Conservation (phyloP, 2,797 vertebrate species). For the Lates japonicus region DNA sequence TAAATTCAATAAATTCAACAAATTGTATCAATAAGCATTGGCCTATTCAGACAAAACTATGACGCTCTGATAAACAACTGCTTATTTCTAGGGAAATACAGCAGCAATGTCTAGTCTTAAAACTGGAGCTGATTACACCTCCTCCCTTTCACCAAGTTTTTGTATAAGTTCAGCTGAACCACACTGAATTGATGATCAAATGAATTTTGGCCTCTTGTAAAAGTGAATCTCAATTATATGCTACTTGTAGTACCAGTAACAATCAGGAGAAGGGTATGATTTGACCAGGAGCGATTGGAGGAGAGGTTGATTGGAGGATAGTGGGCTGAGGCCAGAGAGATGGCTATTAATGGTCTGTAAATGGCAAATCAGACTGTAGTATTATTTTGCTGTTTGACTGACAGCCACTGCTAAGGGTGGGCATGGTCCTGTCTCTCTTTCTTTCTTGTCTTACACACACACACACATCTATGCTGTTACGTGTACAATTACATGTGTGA, state of each 20-base stretch:
- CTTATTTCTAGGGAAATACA: not conserved
- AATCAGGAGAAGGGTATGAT: slow-evolving; percentile 26
- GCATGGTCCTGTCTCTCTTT: slow-evolving; percentile 25
- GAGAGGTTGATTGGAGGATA: slow-evolving; percentile 35
- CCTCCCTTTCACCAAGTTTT: rapidly evolving
- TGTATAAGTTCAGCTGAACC: not conserved
- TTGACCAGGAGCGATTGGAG: slow-evolving; percentile 16
- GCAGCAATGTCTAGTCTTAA: not conserved
- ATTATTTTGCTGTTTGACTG: slow-evolving; percentile 47
- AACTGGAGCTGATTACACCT: not conserved
- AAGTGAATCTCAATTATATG: slow-evolving; percentile 4
- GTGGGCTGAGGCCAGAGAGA: slow-evolving; percentile 21
- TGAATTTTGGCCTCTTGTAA: not conserved
- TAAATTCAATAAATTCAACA: not conserved
- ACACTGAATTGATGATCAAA: not conserved
- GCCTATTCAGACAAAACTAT: too few species aligned
- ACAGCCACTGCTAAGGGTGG: slow-evolving; percentile 36
- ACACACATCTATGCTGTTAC: not conserved
- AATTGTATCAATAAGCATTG: not conserved
- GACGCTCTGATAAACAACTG: not conserved
- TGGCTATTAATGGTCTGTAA: slow-evolving; percentile 21
- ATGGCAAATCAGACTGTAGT: slow-evolving; percentile 28
- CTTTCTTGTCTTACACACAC: slow-evolving; percentile 47
- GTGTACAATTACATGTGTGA: not conserved
- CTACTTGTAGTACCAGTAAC: not conserved